Conservation (phyloP, 2,888 invertebrate species). For the Leucophora obtusa region DNA sequence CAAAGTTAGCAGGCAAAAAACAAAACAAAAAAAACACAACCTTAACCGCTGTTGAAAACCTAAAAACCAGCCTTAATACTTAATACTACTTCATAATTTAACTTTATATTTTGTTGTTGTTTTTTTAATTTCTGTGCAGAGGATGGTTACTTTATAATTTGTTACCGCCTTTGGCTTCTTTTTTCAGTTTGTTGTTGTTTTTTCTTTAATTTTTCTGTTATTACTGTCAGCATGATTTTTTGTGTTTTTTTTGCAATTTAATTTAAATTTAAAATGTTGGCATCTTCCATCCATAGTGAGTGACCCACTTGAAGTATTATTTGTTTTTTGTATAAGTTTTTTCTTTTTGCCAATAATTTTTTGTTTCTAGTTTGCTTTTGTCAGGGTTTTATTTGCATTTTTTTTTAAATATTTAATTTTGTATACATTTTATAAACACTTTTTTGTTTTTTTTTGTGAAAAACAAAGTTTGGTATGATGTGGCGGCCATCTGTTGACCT, state of each 20-base stretch:
- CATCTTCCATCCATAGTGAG: slow-evolving; percentile 49
- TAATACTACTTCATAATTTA: slow-evolving; percentile 24
- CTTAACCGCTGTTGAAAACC: slow-evolving; percentile 44
- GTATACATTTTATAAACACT: background rate
- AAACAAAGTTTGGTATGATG: slow-evolving; percentile 14
- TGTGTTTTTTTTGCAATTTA: background rate
- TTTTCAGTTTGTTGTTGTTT: background rate
- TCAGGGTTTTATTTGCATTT: slow-evolving; percentile 51
- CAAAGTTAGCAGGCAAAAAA: background rate
- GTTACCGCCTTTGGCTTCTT: slow-evolving; percentile 45
- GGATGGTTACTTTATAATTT: slow-evolving; percentile 52
- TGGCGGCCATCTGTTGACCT: slow-evolving; percentile 40
- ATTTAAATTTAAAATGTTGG: slow-evolving; percentile 18
- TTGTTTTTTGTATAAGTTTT: slow-evolving; percentile 24
- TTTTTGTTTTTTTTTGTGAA: slow-evolving; percentile 1
- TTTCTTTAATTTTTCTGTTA: slow-evolving; percentile 1
- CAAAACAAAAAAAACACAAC: slow-evolving; percentile 12
- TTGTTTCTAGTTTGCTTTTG: slow-evolving; percentile 24
- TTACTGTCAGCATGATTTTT: slow-evolving; percentile 6
- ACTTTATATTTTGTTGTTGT: slow-evolving; percentile 20
- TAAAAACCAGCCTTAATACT: slow-evolving; percentile 11
- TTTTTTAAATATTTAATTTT: background rate
- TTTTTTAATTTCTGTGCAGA: slow-evolving; percentile 13
- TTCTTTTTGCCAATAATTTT: slow-evolving; percentile 31
- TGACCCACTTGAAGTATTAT: slow-evolving; percentile 55